Conservation (phyloP, 2,888 invertebrate species). For the Rapana venosa region DNA sequence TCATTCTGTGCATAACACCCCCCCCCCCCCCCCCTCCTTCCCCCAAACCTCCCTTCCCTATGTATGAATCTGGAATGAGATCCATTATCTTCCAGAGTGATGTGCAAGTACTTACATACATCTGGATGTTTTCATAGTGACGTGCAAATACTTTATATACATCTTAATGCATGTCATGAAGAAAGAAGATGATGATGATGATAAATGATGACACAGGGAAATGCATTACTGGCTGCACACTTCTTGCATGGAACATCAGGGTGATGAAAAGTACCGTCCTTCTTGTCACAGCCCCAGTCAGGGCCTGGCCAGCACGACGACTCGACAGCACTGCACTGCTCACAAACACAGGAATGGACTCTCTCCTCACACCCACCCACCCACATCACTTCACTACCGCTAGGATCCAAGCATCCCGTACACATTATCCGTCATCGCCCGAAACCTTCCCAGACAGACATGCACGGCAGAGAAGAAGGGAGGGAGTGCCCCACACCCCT, state of each 20-base stretch:
- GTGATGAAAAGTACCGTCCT: no score
- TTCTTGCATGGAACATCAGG: background rate
- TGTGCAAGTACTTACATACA: background rate
- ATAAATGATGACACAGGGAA: background rate
- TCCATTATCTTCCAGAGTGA: background rate
- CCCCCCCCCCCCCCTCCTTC: no score
- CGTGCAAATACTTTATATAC: background rate
- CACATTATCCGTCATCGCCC: background rate
- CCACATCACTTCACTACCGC: background rate
- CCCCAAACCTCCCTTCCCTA: no score
- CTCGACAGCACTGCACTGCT: background rate
- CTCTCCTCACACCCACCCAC: background rate
- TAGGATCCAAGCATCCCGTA: background rate
- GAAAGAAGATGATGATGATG: background rate
- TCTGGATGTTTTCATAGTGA: background rate
- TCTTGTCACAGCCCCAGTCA: no score
- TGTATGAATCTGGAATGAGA: background rate
- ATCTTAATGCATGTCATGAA: background rate
- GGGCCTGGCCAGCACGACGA: background rate
- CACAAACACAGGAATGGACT: background rate
- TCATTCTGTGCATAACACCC: background rate
- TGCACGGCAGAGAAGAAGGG: background rate
- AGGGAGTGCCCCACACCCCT: background rate
- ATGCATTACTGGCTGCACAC: slow-evolving; percentile 4
- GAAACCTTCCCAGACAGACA: background rate